phyloP scores from a whole-genome alignment of 2,113 vertebrate species.

The Junco hyemalis region DNA sequence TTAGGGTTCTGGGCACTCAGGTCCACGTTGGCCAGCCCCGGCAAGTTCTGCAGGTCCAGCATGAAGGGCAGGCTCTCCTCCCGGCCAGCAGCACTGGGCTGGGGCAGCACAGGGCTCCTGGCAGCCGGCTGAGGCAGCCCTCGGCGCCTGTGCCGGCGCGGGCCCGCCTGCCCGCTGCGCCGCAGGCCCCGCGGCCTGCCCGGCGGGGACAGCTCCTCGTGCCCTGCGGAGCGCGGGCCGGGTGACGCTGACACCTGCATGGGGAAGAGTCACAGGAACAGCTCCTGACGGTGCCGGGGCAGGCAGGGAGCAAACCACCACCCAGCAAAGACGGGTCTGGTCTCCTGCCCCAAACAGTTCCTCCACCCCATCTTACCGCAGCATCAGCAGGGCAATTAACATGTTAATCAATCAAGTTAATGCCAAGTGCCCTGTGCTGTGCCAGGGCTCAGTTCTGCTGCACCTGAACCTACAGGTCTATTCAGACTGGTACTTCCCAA shows the following conservation, averaged over 20 bases:
- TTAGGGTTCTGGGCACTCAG: slow-evolving; percentile 87
- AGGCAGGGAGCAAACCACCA: not conserved
- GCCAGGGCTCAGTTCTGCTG: not conserved
- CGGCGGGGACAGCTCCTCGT: slow-evolving; percentile 51
- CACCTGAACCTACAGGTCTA: not conserved
- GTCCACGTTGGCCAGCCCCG: slow-evolving; percentile 81
- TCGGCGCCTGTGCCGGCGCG: slow-evolving; percentile 60
- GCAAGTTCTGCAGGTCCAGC: slow-evolving; percentile 87
- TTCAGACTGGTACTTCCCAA: not conserved
- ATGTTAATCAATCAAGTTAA: not conserved
- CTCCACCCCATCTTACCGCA: not conserved
- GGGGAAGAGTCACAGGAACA: not conserved
- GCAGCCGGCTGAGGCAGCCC: slow-evolving; percentile 65
- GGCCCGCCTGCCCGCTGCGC: not conserved
- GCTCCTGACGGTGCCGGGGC: not conserved
- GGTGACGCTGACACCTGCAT: slow-evolving; percentile 67
- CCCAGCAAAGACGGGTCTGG: not conserved
- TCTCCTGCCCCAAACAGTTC: not conserved
- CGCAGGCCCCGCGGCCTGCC: slow-evolving; percentile 75
- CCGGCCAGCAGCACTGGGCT: slow-evolving; percentile 4
- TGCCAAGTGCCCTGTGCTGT: not conserved
- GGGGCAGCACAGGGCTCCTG: slow-evolving; percentile 36
- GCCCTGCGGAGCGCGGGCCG: not conserved
- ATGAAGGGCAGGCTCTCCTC: slow-evolving; percentile 81
- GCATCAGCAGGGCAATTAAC: not conserved